Evolutionary conservation across 2,888 invertebrate species (phyloP), one percentile per base, ranked within the genome.

Genomic region (Gari tellinella): DNA sequence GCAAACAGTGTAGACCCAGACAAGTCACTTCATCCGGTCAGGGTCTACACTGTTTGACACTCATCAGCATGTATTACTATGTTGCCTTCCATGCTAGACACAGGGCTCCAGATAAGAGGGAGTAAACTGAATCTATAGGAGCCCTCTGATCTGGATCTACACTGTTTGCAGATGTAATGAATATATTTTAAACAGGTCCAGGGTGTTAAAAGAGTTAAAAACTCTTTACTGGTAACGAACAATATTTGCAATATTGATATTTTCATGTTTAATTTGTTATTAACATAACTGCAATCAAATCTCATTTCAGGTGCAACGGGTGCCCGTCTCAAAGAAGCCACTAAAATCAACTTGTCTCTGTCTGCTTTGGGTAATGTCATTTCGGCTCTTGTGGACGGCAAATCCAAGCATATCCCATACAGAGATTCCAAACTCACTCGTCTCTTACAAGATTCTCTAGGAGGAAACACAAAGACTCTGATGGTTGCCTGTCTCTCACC

Each of bases 281-380:
- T 8, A 12, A 12, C 14, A 40, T 40, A 40, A 40, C 40, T 40
- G 40, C 14, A 12, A 40, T 40, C 40, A 40, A 14, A 14, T 40
- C n/a, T 48, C 14, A 17, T 55, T 61, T 38, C 64, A 85, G 96
- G 96, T n/a, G 96, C 97, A 0, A 95, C 95, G 8, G 97, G 97
- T 0, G 96, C 96, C 75, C 93, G 97, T 15, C 92, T 97, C 31
- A 96, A 96, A 87, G 97, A 97, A 92, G 97, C 97, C 0, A 96
- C 96, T 0, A 97, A 97, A 92, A 97, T 97, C 68, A 97, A 97
- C 93, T 92, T 97, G 56, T 96, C 96, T 0, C 92, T 97, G 31
- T 96, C 96, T 14, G 97, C 97, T 0, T 92, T 97, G 53, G 97
- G 96, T 2, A 97, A 97, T 90, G 97, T 97, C 0, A 97, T 97